These are phyloP conservation scores for Ictalurus punctatus DNA, from an alignment of 2,113 vertebrate species.

Conservation along the genomic window DNA sequence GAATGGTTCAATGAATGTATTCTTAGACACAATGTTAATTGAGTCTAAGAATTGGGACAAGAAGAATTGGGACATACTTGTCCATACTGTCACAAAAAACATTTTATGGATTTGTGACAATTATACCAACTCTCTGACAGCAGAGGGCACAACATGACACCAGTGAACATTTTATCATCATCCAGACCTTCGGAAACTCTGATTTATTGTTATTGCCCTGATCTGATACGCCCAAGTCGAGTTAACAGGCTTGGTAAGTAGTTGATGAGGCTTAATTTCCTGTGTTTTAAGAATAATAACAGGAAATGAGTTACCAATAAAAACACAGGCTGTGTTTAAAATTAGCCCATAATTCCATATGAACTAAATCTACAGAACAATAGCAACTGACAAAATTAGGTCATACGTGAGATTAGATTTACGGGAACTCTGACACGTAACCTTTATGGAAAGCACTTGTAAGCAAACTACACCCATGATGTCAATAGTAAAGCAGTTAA, in stretches of 20 bases:
- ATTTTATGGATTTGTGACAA: background rate
- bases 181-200: background rate
- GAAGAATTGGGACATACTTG: background rate
- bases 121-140: conserved; percentile 18
- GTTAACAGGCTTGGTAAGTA: background rate
- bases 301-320: conserved; percentile 10
- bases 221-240: background rate
- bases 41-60: no score
- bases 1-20: background rate
- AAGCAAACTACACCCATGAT: background rate
- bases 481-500: background rate
- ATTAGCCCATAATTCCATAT: background rate
- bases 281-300: background rate
- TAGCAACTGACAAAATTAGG: background rate
- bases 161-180: background rate
- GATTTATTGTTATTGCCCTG: background rate
- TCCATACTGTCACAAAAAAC: background rate
- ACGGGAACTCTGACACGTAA: background rate
- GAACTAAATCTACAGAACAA: background rate
- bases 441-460: background rate
- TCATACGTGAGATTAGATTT: background rate
- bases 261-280: background rate
- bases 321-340: background rate
- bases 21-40: no score
- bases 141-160: conserved; percentile 24